These are phyloP conservation scores for Nowickia ferox DNA, from an alignment of 2,888 invertebrate genomes.

Conservation along the genomic window DNA sequence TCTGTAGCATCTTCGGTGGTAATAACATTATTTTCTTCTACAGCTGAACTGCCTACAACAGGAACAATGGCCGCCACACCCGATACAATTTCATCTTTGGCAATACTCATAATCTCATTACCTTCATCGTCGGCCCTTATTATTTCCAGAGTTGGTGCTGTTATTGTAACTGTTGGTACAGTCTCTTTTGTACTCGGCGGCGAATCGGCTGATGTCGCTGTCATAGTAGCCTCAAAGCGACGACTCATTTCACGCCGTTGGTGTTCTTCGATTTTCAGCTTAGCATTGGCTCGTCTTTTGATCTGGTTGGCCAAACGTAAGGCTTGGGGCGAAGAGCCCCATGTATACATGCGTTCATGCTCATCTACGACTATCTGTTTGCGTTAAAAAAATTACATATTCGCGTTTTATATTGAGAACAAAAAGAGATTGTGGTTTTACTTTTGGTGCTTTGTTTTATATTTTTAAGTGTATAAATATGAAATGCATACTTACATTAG, in stretches of 20 bases:
- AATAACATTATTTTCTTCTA: slow-evolving; percentile 65
- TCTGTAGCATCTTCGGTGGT: slow-evolving; percentile 31
- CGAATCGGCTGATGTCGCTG: slow-evolving; percentile 61
- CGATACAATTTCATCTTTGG: slow-evolving; percentile 54
- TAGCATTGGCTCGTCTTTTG: slow-evolving; percentile 85
- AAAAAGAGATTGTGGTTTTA: slow-evolving; percentile 37
- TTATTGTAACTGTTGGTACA: slow-evolving; percentile 49
- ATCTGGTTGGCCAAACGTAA: slow-evolving; percentile 87
- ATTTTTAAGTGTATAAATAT: not conserved
- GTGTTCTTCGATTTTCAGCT: slow-evolving; percentile 84
- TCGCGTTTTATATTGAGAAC: slow-evolving; percentile 35
- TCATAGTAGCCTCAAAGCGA: slow-evolving; percentile 79
- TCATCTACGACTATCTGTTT: slow-evolving; percentile 87
- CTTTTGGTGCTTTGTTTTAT: not conserved
- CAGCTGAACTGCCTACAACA: slow-evolving; percentile 73
- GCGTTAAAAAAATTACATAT: not conserved
- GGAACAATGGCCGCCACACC: slow-evolving; percentile 40
- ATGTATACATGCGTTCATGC: slow-evolving; percentile 87
- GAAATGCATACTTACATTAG: slow-evolving; percentile 86
- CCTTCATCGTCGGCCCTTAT: slow-evolving; percentile 31
- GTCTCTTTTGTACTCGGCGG: slow-evolving; percentile 25
- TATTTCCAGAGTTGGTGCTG: slow-evolving; percentile 15
- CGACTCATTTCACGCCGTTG: slow-evolving; percentile 82
- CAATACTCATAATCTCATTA: slow-evolving; percentile 22
- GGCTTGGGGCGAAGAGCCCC: slow-evolving; percentile 91